A percentile compares a stretch with the other conserved stretches of the same genome.
These are phyloP conservation scores for Entomobrya multifasciata DNA, from an alignment of 2,888 invertebrate genomes.

Conservation along the genomic window DNA sequence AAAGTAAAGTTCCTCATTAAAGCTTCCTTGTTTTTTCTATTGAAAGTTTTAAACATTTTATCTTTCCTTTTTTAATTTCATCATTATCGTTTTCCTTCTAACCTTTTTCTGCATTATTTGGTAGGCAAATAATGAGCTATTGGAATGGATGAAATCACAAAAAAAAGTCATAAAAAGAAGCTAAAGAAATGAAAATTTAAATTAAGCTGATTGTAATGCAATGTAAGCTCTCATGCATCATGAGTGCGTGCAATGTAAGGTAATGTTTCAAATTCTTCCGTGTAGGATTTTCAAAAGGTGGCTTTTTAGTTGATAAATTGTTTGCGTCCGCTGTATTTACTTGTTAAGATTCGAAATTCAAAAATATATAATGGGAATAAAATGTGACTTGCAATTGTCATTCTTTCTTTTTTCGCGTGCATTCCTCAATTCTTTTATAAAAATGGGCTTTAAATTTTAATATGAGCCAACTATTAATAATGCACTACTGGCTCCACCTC, in stretches of 20 bases:
- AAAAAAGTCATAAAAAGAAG: neutral
- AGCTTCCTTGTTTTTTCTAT: constrained; percentile 73
- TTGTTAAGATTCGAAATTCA: no score
- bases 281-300: constrained; percentile 33
- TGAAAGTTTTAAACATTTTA: constrained; percentile 31
- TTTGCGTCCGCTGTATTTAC: neutral
- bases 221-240: neutral
- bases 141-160: constrained; percentile 21
- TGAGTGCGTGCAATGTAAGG: constrained; percentile 47
- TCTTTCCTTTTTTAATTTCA: constrained; percentile 65
- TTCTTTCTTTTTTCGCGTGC: no score
- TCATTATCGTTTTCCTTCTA: constrained; percentile 46
- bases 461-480: no score
- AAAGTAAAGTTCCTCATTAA: constrained; percentile 57
- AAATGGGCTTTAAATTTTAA: no score
- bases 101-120: constrained; percentile 30
- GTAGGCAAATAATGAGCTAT: constrained; percentile 22
- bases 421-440: no score
- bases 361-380: no score
- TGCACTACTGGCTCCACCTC: no score
- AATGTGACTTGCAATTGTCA: no score
- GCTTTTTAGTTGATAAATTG: no score
- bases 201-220: constrained; percentile 56
- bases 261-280: constrained; percentile 45
- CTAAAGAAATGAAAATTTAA: constrained; percentile 58